Base-by-base conservation (phyloP, 1,140 invertebrate species). In the Lucilia sericata region DNA sequence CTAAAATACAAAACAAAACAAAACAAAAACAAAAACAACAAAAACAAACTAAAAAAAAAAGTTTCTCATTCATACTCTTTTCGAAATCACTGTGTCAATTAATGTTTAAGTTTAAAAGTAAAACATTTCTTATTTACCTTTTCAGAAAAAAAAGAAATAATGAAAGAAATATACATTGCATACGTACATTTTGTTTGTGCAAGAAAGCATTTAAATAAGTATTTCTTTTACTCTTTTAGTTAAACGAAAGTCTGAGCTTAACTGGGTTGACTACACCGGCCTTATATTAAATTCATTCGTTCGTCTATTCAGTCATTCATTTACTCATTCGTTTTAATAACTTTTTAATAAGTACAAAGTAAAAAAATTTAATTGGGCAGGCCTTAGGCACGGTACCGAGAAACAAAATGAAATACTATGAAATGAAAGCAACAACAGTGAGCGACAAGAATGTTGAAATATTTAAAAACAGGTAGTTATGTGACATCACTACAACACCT, bases 361-460 rank as follows among this genome's bases (percentile, higher is more conserved):
- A n/a, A n/a, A 70, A 70, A 70, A 70, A 70, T 70, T 70, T 70
- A 70, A 70, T 70, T 70, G 60, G 60, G 60, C 60, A 70, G 5
- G 60, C 60, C 60, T 70, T n/a, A 70, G 60, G 60, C 60, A 21
- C 51, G n/a, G n/a, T n/a, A 55, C 17, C 19, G n/a, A 70, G 60
- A 0, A 70, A 21, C n/a, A 70, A 70, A 70, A 70, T 70, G 60
- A 70, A 70, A 70, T 70, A n/a, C 21, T 70, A 70, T 21, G 60
- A 21, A 70, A 19, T 7, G 21, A 70, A 21, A 70, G 1, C 5
- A 70, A 14, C 19, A 65, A 5, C 60, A 65, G n/a, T n/a, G n/a
- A n/a, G n/a, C n/a, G n/a, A n/a, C n/a, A n/a, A n/a, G n/a, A n/a
- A n/a, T n/a, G n/a, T n/a, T n/a, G n/a, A n/a, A n/a, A n/a, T n/a